phyloP scores from a whole-genome alignment of 1,140 invertebrate genomes.

The Brachystomella parvula region DNA sequence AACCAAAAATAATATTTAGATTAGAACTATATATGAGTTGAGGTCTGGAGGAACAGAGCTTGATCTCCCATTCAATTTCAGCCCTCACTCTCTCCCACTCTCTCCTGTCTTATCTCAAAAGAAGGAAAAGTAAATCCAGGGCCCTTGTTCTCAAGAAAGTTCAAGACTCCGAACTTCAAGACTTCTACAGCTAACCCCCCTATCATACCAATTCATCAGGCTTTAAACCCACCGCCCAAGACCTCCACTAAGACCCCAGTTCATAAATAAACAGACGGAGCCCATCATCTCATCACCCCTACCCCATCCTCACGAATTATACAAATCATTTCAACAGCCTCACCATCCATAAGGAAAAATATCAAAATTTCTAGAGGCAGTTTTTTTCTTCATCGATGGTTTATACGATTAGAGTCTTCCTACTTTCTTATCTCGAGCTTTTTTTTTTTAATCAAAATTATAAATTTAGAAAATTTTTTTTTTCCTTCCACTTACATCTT shows the following conservation, averaged over 20 bases:
- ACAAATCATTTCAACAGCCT: neutral
- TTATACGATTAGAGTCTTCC: neutral
- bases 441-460: neutral
- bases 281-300: neutral
- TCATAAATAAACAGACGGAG: slow-evolving; percentile 3
- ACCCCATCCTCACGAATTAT: neutral
- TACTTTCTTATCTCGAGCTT: neutral
- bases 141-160: neutral
- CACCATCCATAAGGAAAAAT: neutral
- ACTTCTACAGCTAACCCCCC: neutral
- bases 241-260: neutral
- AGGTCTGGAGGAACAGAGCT: neutral
- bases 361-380: neutral
- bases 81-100: neutral
- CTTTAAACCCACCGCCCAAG: neutral
- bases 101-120: slow-evolving; percentile 3
- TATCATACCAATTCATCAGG: neutral
- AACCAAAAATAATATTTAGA: slow-evolving; percentile 36
- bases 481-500: too few relatives aligned
- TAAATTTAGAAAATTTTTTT: neutral
- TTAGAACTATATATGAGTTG: slow-evolving; percentile 6
- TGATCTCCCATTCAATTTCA: neutral
- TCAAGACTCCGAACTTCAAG: slow-evolving; percentile 1
- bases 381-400: neutral
- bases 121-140: neutral